A percentile compares a stretch with the other conserved stretches of the same genome.
Conservation (phyloP, 2,888 invertebrate species). For the Apeira syringaria region DNA sequence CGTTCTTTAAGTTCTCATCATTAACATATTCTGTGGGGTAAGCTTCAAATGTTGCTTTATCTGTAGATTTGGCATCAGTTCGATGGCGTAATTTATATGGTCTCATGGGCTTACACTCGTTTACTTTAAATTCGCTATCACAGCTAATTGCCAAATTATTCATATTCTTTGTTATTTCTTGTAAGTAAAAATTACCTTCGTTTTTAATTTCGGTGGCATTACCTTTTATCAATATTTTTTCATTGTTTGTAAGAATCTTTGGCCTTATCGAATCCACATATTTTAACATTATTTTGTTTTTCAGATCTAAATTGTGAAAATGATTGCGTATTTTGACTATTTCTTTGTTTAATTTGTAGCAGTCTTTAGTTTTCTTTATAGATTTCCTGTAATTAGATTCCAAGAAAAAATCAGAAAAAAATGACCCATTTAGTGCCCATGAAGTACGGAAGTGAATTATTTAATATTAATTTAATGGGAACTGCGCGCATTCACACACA, state of each 20-base stretch:
- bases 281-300: conserved; percentile 56
- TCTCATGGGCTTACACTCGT: conserved; percentile 36
- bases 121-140: conserved; percentile 53
- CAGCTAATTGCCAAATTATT: conserved; percentile 49
- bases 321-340: conserved; percentile 56
- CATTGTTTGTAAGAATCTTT: conserved; percentile 29
- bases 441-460: no score
- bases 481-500: no score
- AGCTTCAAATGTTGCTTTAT: conserved; percentile 1
- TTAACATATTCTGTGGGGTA: conserved; percentile 26
- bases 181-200: conserved; percentile 40
- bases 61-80: conserved; percentile 25
- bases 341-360: conserved; percentile 52
- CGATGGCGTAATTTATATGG: conserved; percentile 23
- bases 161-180: conserved; percentile 41
- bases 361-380: conserved; percentile 47
- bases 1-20: conserved; percentile 14
- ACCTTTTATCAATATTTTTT: conserved; percentile 37
- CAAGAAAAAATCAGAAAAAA: no score
- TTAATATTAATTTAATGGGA: no score
- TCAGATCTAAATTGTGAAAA: conserved; percentile 55
- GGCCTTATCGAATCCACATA: conserved; percentile 34
- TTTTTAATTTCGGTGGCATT: conserved; percentile 36
- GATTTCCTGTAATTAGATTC: conserved; percentile 49
- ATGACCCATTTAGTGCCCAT: no score